phyloP scores from a whole-genome alignment of 2,113 vertebrate genomes.

The Merops nubicus region DNA sequence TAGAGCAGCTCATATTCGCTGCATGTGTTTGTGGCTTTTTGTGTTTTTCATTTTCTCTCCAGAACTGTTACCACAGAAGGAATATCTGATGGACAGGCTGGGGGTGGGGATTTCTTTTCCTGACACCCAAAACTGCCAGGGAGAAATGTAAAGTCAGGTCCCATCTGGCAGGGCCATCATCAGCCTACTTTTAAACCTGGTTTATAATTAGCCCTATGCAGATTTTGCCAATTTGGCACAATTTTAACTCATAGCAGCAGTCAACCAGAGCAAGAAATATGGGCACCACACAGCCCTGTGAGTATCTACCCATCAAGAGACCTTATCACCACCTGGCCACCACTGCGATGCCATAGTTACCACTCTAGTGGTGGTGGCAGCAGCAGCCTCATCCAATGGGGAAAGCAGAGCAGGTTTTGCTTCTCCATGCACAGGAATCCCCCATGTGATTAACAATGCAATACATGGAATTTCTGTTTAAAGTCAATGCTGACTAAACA shows the following conservation, averaged over 20 bases:
- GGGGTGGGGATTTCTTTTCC: neutral
- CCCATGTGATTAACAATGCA: neutral
- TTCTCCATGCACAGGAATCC: fast-evolving
- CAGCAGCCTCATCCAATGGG: neutral
- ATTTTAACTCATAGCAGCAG: neutral
- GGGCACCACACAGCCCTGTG: neutral
- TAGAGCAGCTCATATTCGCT: neutral
- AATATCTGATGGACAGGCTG: neutral
- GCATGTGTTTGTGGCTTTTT: neutral
- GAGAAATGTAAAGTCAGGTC: neutral
- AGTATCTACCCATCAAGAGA: too few species aligned
- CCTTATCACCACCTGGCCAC: fast-evolving
- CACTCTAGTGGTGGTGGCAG: fast-evolving
- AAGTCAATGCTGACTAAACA: neutral
- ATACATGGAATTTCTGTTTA: neutral
- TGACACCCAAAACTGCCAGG: neutral
- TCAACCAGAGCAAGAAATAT: neutral
- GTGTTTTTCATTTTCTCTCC: neutral
- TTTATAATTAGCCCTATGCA: neutral
- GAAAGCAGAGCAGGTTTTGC: neutral
- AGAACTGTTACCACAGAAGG: neutral
- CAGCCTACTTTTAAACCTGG: neutral
- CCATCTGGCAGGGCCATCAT: neutral
- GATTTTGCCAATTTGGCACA: neutral
- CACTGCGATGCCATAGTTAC: neutral